Base-by-base conservation (phyloP, 1,140 invertebrate genomes). In the Heliothis virescens region DNA sequence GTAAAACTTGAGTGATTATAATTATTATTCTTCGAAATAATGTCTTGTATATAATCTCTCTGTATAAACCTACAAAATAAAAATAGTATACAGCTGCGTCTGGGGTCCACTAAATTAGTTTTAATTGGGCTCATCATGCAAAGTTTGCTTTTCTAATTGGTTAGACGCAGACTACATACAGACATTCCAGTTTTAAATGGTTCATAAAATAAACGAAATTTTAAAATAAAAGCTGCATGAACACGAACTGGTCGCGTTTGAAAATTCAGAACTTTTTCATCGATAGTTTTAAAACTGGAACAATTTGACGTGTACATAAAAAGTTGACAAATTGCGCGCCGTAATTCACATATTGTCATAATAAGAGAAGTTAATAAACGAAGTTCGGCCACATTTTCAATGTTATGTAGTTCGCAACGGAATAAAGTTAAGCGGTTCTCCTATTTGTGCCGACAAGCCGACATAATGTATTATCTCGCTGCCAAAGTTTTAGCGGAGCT, bases 401-500 rank as follows among this genome's bases (percentile, higher is more conserved):
- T 76, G 48, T 48, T 73, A 72, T 71, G 26, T 71, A 73, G 77
- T 79, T 82, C 63, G 48, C 48, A 67, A 53, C 48, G 41, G 59
- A 73, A 72, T 81, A 77, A 80, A 81, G 78, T 80, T 82, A 47
- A 79, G 55, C 63, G 62, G 63, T 79, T 75, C 67, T 77, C 69
- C 72, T 84, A 82, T 81, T 82, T 82, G 77, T 71, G 65, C 71
- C 62, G 67, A 78, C 80, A 65, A 82, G 60, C 78, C 80, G 60
- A 82, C 82, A 62, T 73, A 83, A 86, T 86, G 71, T 86, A 86
- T 86, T 86, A 86, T 82, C 80, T 81, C 77, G 50, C 80, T 71
- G 52, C 71, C 75, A 85, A 82, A 81, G 63, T 85, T 83, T 81
- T 55, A 79, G 55, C 75, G 75, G 18, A 75, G 71, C 74, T 65